A percentile compares a stretch with the other conserved stretches of the same genome.
These are phyloP conservation scores for Platycnemis pennipes DNA, from an alignment of 2,888 invertebrate species.

Conservation along the genomic window DNA sequence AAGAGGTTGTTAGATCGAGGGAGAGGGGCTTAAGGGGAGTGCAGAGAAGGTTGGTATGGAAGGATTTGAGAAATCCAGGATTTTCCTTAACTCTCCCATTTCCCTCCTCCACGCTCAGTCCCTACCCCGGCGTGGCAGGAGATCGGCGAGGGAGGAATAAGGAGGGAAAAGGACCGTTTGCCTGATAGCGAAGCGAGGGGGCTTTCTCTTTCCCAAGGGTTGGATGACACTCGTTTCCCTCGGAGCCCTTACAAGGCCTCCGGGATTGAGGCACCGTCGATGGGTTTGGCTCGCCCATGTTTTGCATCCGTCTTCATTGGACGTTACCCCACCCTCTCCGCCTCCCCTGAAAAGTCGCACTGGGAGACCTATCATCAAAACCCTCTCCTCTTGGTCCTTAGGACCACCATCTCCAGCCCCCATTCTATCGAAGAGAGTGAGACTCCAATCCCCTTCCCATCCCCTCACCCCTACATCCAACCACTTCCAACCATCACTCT, in stretches of 20 bases:
- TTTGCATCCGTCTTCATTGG: slow-evolving; percentile 31
- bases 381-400: no score
- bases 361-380: neutral
- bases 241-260: neutral
- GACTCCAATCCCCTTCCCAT: neutral
- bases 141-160: neutral
- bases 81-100: slow-evolving; percentile 36
- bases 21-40: neutral
- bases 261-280: neutral
- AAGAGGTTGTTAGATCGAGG: neutral
- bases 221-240: slow-evolving; percentile 33
- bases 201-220: slow-evolving; percentile 20
- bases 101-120: neutral
- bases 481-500: neutral
- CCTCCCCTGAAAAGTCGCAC: neutral
- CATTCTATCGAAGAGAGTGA: neutral
- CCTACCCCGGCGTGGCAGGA: neutral
- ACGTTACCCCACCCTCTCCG: neutral
- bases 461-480: neutral
- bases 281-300: neutral
- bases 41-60: neutral
- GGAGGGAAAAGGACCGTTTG: neutral
- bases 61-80: slow-evolving; percentile 35
- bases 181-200: neutral
- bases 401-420: no score